Conservation (phyloP, 2,888 invertebrate species). For the Lasioglossum vierecki region DNA sequence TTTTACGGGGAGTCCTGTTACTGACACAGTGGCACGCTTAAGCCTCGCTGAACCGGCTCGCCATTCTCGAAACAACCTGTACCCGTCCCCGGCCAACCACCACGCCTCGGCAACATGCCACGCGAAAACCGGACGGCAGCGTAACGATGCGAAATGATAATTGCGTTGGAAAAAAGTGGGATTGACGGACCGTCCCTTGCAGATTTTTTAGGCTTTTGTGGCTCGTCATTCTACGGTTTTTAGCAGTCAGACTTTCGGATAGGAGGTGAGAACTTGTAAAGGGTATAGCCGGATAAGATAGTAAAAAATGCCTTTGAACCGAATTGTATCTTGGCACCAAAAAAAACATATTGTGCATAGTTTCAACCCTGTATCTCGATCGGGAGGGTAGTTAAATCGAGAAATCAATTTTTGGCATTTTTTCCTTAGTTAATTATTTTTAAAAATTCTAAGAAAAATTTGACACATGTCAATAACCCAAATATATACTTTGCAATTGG, state of each 20-base stretch:
- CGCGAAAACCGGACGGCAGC: constrained; percentile 44
- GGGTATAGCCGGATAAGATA: too few relatives aligned
- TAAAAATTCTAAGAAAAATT: too few relatives aligned
- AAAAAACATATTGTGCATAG: too few relatives aligned
- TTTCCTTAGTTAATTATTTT: too few relatives aligned
- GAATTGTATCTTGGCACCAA: too few relatives aligned
- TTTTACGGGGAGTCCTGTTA: constrained; percentile 79
- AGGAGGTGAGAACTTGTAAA: neutral
- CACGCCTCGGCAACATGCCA: constrained; percentile 49
- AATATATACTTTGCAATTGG: too few relatives aligned
- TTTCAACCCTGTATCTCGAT: too few relatives aligned
- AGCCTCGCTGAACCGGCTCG: constrained; percentile 61
- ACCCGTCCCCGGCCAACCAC: constrained; percentile 22
- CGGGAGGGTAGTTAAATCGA: too few relatives aligned
- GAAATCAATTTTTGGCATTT: too few relatives aligned
- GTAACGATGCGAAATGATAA: constrained; percentile 35
- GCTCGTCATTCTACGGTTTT: neutral
- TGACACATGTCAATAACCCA: too few relatives aligned
- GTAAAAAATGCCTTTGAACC: too few relatives aligned
- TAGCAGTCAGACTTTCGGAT: neutral
- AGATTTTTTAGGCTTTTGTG: neutral
- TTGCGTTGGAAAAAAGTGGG: neutral
- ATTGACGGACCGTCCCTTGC: neutral
- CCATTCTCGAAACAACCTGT: constrained; percentile 66
- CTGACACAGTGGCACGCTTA: constrained; percentile 82